phyloP scores from a whole-genome alignment of 2,888 invertebrate species.

The Synanthedon andrenaeformis region DNA sequence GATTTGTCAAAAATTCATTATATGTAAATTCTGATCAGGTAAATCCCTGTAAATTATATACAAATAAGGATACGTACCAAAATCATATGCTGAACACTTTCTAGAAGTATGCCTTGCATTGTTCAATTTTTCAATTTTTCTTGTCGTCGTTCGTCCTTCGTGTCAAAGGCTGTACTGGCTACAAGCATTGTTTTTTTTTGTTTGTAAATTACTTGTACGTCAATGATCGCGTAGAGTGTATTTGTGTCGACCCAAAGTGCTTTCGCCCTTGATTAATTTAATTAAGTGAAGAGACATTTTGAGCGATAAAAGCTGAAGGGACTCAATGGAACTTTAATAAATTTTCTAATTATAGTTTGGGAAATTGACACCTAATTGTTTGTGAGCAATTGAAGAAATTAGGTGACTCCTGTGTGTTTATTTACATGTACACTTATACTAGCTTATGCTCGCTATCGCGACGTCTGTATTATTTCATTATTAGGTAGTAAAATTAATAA shows the following conservation, averaged over 20 bases:
- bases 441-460: no score
- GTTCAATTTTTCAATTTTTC: not conserved
- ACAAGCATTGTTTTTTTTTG: conserved; percentile 1
- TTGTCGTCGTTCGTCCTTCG: conserved; percentile 3
- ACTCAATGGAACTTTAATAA: not conserved
- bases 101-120: conserved; percentile 76
- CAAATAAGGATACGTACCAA: conserved; percentile 48
- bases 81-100: conserved; percentile 73
- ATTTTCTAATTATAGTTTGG: no score
- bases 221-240: conserved; percentile 1
- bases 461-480: no score
- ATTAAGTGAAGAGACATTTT: conserved; percentile 13
- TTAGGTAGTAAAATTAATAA: no score
- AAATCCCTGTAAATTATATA: no score
- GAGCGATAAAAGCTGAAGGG: conserved; percentile 3
- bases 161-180: conserved; percentile 9
- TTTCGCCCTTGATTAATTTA: conserved; percentile 21
- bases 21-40: no score
- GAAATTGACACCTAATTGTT: no score
- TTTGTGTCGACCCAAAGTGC: conserved; percentile 6
- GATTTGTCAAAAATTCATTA: no score
- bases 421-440: no score
- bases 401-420: no score
- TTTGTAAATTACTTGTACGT: not conserved
- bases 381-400: no score